Base-by-base conservation (phyloP, 37 sponge, comb jelly and placozoan species). In the Oopsacas minuta region DNA sequence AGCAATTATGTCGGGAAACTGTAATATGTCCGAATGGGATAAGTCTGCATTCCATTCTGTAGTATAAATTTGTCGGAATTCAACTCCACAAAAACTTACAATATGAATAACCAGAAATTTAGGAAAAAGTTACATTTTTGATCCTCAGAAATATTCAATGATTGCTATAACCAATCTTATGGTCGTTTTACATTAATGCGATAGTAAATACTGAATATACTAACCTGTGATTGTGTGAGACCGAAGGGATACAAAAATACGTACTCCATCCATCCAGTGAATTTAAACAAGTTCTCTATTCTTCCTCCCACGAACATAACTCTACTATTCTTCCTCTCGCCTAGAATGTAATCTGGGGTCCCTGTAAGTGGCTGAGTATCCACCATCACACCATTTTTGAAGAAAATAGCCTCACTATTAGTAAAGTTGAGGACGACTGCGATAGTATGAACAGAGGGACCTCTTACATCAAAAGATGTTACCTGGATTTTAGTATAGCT, bases 231-330 rank as follows among this genome's bases (percentile, higher is more conserved):
- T 3, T 12, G 7, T 61, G 75, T 25, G 75, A 61, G 75, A 5
- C 28, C 7, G 75, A 61, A 61, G 5, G 22, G 75, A n/a, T 61
- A 61, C 22, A 61, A 5, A n/a, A 61, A 61, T 34, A 61, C 7
- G 1, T 61, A n/a, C 30, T 61, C 75, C 7, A 61, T 61, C 20
- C 30, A 10, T n/a, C 75, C 75, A 32, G 3, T 61, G 75, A 61
- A 61, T 34, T 61, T 61, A 34, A 61, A 61, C 75, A n/a, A 10
- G 22, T 61, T 61, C 75, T 61, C 75, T 32, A 61, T 61, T 34
- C 75, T 61, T 3, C 75, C 75, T 25, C 75, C 75, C 7, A 61
- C 75, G 30, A 32, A 61, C 75, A 61, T 61, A n/a, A 61, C 75
- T 12, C 75, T 25, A 61, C 75, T 61, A 12, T 61, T 61, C 75